phyloP scores from a whole-genome alignment of 2,113 vertebrate species.

The Hystrix brachyura region DNA sequence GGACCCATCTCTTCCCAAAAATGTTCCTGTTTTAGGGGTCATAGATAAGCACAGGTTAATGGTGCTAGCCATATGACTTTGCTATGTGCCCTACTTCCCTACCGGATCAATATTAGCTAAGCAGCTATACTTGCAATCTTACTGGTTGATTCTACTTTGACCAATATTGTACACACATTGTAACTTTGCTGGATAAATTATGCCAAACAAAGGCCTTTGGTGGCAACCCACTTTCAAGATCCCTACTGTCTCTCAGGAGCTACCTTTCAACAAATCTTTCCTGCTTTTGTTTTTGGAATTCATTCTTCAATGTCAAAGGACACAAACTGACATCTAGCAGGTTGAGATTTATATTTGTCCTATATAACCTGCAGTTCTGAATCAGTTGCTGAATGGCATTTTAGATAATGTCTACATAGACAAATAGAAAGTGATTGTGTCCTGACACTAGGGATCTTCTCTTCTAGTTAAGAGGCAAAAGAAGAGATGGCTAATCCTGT shows the following conservation, averaged over 20 bases:
- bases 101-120: background rate
- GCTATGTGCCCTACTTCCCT: background rate
- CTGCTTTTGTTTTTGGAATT: background rate
- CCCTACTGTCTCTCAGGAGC: background rate
- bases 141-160: background rate
- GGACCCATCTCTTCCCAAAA: background rate
- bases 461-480: background rate
- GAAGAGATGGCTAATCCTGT: background rate
- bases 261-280: background rate
- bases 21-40: background rate
- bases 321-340: background rate
- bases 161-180: background rate
- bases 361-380: background rate
- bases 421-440: background rate
- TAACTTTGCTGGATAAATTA: background rate
- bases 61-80: background rate
- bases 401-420: background rate
- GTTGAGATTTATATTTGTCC: background rate
- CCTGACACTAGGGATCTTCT: background rate
- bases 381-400: background rate
- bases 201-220: background rate
- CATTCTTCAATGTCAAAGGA: background rate
- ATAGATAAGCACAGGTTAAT: background rate
- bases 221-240: background rate
- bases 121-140: background rate